Evolutionary conservation across 1,140 invertebrate species (phyloP), one percentile per base, ranked within the genome.

Genomic region (Drosophila sp.): DNA sequence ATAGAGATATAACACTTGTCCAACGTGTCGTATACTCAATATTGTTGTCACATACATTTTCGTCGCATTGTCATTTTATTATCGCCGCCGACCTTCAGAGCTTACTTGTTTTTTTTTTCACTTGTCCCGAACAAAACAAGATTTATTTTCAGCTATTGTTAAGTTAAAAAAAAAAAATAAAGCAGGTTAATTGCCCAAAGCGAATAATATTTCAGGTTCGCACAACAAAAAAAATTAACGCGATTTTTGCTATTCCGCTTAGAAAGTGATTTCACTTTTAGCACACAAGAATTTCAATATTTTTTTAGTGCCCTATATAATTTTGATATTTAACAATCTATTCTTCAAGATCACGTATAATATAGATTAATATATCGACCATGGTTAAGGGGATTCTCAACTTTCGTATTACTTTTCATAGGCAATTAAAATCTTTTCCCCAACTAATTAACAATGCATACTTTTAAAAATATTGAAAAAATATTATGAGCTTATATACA

Each of bases 31-130:
- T 50, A 50, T 50, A 50, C 23, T 50, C 44, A 27, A 50, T 50
- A 50, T 50, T 50, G 44, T 11, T 50, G 44, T 50, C 44, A 50
- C 44, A 50, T 50, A 50, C 17, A 17, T 50, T 7, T 50, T 50
- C 25, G 7, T 8, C 23, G 23, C 44, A 50, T 50, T 50, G 44
- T 50, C 44, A 50, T 50, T 50, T 47, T 23, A 6, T 23, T 23
- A 47, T 23, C 17, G 6, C 5, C 44, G 25, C 3, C 7, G 44
- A 25, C 44, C 44, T 50, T 50, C 23, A 25, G 7, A 50, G 7
- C 44, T 50, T n/a, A 50, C 11, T 47, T 50, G 7, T 25, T 50
- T 2, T 1, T 7, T 35, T 35, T 35, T 7, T 7, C 6, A 7
- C 33, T 7, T 35, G 17, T 17, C 17, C 17, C 17, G 17, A 17